Evolutionary conservation across 2,797 vertebrate genomes (phyloP).

Genomic region (Cossypha caffra): DNA sequence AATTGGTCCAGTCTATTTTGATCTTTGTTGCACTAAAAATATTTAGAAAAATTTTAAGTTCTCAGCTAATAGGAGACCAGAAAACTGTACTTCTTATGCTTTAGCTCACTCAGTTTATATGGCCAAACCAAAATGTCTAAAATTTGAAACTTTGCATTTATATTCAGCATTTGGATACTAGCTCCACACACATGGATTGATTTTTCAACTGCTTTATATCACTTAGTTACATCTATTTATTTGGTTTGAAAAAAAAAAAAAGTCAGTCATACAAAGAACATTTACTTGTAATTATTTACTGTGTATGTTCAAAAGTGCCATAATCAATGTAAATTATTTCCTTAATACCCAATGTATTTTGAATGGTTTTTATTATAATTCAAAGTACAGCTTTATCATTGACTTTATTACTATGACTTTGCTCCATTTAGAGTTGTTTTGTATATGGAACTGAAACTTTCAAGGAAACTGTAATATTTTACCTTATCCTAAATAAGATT

Average conservation of each 20-base stretch:
- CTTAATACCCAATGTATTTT: not conserved
- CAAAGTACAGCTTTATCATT: not conserved
- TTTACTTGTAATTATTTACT: not conserved
- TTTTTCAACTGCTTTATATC: not conserved
- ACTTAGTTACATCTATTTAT: not conserved
- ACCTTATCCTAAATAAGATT: not conserved
- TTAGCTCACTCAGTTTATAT: not conserved
- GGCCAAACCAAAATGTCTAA: not conserved
- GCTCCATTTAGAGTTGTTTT: not conserved
- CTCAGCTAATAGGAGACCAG: not conserved
- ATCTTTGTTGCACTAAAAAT: not conserved
- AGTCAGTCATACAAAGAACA: not conserved
- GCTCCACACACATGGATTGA: not conserved
- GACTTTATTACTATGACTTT: not conserved
- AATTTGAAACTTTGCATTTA: not conserved
- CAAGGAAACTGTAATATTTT: not conserved
- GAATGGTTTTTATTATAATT: not conserved
- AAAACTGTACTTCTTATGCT: not conserved
- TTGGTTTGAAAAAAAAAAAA: not conserved
- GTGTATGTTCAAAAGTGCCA: not conserved
- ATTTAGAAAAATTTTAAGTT: not conserved
- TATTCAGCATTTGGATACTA: not conserved
- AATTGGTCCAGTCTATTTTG: not conserved
- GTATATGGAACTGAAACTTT: not conserved
- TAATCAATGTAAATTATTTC: not conserved